Evolutionary conservation across 2,113 vertebrate genomes (phyloP), one percentile per base, ranked within the genome.

Genomic region (Cryptotis parvus): DNA sequence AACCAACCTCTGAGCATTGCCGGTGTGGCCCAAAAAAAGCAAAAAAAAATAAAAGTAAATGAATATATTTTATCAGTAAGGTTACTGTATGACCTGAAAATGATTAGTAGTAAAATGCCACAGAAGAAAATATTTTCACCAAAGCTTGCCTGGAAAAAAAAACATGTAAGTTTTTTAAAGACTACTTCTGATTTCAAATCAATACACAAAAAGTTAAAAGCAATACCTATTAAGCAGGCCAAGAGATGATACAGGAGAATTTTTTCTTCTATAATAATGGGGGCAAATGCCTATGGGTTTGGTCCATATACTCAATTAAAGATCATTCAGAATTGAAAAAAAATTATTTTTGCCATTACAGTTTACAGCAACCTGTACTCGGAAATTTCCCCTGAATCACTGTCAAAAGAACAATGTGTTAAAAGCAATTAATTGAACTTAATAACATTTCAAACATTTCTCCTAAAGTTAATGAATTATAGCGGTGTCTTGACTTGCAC

Each of bases 291-390:
- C 55, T 65, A 84, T 33, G 72, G 11, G 14, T 74, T 74, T 70
- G 39, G 35, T 29, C 22, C 52, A 73, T 45, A 55, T 35, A 52
- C 20, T 87, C n/a, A 89, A 82, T 52, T 88, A 84, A 68, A 77
- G 81, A 77, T 91, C 49, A 68, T 84, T 77, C 29, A 91, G 66
- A 73, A 95, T 31, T 81, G 4, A 83, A 94, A 74, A 87, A 27
- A 74, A 87, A 27, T 4, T 3, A 55, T 72, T 80, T 84, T 94
- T 84, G 37, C 83, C 31, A 87, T 58, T 85, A 75, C 82, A 78
- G 89, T 83, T 79, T 58, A 1, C 84, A 87, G 27, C 22, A 65
- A 26, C 65, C n/a, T 55, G 66, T 29, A 74, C n/a, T n/a, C n/a
- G n/a, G n/a, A n/a, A 78, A 39, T 79, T 74, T 73, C 77, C 12